Evolutionary conservation across 2,113 vertebrate species (phyloP).

Genomic region (Sclerurus mexicanus): DNA sequence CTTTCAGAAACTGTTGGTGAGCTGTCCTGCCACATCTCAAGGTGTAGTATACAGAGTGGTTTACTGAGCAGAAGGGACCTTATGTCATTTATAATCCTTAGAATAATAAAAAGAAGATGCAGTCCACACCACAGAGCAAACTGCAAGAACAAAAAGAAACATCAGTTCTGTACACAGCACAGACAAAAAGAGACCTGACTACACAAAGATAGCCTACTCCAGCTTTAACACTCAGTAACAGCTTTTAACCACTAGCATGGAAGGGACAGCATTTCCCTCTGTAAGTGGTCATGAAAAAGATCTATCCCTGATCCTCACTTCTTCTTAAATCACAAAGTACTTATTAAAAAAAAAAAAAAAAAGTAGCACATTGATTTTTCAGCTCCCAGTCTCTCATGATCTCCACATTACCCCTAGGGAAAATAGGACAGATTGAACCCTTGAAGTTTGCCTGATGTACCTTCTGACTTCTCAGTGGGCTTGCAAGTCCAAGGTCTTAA

Average conservation of each 20-base stretch:
- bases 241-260: not conserved
- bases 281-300: not conserved
- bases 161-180: not conserved
- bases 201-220: not conserved
- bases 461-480: not conserved
- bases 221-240: not conserved
- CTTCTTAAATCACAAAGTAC: not conserved
- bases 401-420: not conserved
- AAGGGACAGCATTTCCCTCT: not conserved
- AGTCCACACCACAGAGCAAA: not conserved
- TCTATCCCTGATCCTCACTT: not conserved
- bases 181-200: not conserved
- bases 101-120: not conserved
- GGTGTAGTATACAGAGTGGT: not conserved
- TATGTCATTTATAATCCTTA: not conserved
- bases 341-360: not conserved
- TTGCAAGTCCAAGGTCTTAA: not conserved
- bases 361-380: not conserved
- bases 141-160: not conserved
- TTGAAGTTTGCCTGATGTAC: not conserved
- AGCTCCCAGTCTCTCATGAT: not conserved
- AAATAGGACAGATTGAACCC: not conserved
- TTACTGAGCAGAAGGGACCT: not conserved
- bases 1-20: not conserved
- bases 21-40: not conserved